Base-by-base conservation (phyloP, 2,113 vertebrate genomes). In the Zosterops japonicus region DNA sequence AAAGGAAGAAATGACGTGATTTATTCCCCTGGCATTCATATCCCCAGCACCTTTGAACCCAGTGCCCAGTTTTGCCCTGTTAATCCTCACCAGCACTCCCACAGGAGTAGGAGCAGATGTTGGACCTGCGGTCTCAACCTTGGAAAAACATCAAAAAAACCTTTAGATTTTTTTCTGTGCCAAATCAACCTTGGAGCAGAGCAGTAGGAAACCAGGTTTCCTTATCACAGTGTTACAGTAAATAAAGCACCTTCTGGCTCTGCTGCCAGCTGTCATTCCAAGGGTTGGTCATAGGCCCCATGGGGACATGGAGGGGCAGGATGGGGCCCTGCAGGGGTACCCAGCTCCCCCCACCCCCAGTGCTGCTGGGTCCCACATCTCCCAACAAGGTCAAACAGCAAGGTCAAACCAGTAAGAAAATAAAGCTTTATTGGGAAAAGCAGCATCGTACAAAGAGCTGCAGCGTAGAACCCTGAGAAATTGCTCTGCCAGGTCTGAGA, bases 111-210 rank as follows among this genome's bases (percentile, higher is more conserved):
- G 6, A 23, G 52, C 44, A 79, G 47, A 56, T 2, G 2, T 11
- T 0, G 0, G 65, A 50, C 44, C 49, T 60, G 53, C 0, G 0
- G 29, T 15, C 35, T 92, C 4, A 0, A 12, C 27, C 79, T 85
- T 92, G 79, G 65, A 79, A 93, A 87, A 87, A 47, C 81, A 87
- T 96, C 71, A 83, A 1, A 79, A 69, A 89, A 95, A 46, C 59
- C 59, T 70, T 41, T 0, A 1, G 17, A 7, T 44, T 91, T 87
- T 27, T 27, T 63, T 42, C 69, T 17, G 14, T 1, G 6, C 60
- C 60, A 70, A 36, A 69, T 27, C 67, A 50, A 12, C 22, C 36
- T 23, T 16, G 25, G 60, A 68, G 64, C 72, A 77, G 44, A 65
- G 61, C 59, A 2, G 3, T 1, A 72, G 87, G 77, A 89, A 91